phyloP scores from a whole-genome alignment of 2,888 invertebrate species.

The Standfussiana lucernea region DNA sequence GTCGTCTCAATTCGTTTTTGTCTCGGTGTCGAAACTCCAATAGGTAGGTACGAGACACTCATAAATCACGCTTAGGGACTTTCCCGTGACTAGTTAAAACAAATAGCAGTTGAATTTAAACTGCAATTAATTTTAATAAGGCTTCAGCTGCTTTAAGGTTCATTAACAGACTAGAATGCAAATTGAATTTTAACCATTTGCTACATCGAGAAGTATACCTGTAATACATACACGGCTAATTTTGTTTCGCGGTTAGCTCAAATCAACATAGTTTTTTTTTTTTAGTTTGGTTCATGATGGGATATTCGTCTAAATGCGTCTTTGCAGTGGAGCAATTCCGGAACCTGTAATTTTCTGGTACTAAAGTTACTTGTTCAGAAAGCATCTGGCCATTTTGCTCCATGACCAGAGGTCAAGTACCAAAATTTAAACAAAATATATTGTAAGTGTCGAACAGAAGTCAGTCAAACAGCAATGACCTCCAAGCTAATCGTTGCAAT shows the following conservation, averaged over 20 bases:
- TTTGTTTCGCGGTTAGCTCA: background rate
- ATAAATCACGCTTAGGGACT: slow-evolving; percentile 14
- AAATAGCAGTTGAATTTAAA: slow-evolving; percentile 13
- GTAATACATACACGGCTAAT: background rate
- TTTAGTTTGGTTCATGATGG: background rate
- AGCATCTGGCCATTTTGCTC: slow-evolving; percentile 1
- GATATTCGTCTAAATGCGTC: background rate
- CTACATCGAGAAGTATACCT: background rate
- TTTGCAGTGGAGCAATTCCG: background rate
- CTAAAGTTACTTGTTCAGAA: background rate
- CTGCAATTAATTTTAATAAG: slow-evolving; percentile 23
- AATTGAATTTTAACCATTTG: slow-evolving; percentile 1
- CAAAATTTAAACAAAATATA: slow-evolving; percentile 20
- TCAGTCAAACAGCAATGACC: slow-evolving; percentile 44
- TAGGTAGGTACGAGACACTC: background rate
- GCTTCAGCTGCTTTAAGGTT: background rate
- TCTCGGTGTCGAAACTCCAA: slow-evolving; percentile 15
- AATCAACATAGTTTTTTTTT: no score
- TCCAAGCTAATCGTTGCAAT: slow-evolving; percentile 54
- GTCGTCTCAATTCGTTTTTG: slow-evolving; percentile 47
- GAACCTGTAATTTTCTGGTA: background rate
- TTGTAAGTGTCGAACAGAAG: slow-evolving; percentile 26
- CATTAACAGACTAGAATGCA: slow-evolving; percentile 1
- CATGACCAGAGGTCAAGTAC: slow-evolving; percentile 30
- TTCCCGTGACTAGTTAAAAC: background rate